These are phyloP conservation scores for Brachionus manjavacas DNA, from an alignment of 1,140 invertebrate genomes.

Conservation along the genomic window DNA sequence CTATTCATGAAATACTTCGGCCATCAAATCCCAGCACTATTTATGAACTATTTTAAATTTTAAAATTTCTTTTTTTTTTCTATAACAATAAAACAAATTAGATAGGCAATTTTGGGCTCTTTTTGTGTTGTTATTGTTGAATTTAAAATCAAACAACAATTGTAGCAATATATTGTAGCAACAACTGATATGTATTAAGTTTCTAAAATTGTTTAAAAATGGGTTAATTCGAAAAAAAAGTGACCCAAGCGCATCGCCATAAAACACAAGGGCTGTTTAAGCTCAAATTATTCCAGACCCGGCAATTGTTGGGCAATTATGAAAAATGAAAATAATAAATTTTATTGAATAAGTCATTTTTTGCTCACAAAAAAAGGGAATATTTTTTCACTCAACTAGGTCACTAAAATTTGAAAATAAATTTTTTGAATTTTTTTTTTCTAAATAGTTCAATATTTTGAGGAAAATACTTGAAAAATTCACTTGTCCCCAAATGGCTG, in stretches of 20 bases:
- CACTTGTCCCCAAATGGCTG: too few relatives aligned
- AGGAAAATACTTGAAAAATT: too few relatives aligned
- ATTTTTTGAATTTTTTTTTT: too few relatives aligned
- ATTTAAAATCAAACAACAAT: conserved; percentile 12
- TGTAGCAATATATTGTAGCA: neutral
- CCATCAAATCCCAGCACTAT: neutral
- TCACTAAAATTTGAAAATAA: too few relatives aligned
- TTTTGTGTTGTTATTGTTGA: neutral
- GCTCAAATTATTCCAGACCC: neutral
- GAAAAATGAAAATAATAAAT: neutral
- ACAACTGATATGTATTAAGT: conserved; percentile 25
- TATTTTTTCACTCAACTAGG: too few relatives aligned
- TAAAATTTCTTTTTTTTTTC: neutral
- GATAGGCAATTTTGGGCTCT: conserved; percentile 20
- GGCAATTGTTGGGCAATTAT: too few relatives aligned
- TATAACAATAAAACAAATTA: conserved; percentile 30
- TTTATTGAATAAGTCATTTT: neutral
- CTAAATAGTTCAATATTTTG: too few relatives aligned
- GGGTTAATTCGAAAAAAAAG: conserved; percentile 24
- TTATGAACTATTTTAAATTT: neutral
- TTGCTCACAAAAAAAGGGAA: too few relatives aligned
- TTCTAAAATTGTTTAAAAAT: conserved; percentile 5
- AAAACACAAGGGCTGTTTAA: neutral
- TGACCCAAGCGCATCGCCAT: conserved; percentile 20
- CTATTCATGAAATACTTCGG: neutral